Conservation (phyloP, 1,140 invertebrate species). For the Drosophila pectinifera region DNA sequence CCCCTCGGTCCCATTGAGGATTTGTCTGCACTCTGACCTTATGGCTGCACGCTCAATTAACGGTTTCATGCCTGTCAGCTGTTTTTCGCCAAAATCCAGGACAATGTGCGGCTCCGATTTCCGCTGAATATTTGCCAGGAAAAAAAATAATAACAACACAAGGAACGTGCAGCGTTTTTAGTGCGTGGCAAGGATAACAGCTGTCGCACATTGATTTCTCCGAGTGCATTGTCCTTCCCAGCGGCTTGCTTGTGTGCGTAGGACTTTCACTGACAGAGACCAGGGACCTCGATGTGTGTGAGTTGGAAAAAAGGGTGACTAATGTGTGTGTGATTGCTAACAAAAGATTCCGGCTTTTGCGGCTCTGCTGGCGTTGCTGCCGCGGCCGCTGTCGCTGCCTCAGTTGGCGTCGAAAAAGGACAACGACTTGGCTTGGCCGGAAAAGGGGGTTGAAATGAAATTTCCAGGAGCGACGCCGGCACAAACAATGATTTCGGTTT, state of each 20-base stretch:
- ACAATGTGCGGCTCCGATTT: slow-evolving; percentile 43
- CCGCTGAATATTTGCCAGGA: slow-evolving; percentile 56
- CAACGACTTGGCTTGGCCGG: slow-evolving; percentile 67
- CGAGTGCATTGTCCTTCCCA: slow-evolving; percentile 65
- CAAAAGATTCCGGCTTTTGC: slow-evolving; percentile 84
- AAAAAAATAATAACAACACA: slow-evolving; percentile 25
- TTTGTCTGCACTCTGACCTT: slow-evolving; percentile 35
- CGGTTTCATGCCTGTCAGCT: slow-evolving; percentile 73
- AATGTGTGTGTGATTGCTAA: slow-evolving; percentile 84
- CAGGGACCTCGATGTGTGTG: slow-evolving; percentile 23
- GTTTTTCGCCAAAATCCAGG: slow-evolving; percentile 48
- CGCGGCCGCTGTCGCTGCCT: not conserved
- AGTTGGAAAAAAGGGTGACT: slow-evolving; percentile 82
- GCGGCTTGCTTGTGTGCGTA: slow-evolving; percentile 42
- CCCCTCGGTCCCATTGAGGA: slow-evolving; percentile 46
- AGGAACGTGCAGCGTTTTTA: slow-evolving; percentile 45
- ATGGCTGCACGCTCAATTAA: slow-evolving; percentile 71
- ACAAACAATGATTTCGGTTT: slow-evolving; percentile 82
- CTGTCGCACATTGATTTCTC: slow-evolving; percentile 73
- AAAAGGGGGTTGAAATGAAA: slow-evolving; percentile 70
- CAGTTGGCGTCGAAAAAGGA: slow-evolving; percentile 63
- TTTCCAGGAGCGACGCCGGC: slow-evolving; percentile 65
- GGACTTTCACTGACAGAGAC: slow-evolving; percentile 77
- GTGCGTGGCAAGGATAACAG: slow-evolving; percentile 60
- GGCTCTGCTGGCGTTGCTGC: slow-evolving; percentile 43